phyloP scores from a whole-genome alignment of 64 coral and sea anemone species.

The Montipora efflorescens region DNA sequence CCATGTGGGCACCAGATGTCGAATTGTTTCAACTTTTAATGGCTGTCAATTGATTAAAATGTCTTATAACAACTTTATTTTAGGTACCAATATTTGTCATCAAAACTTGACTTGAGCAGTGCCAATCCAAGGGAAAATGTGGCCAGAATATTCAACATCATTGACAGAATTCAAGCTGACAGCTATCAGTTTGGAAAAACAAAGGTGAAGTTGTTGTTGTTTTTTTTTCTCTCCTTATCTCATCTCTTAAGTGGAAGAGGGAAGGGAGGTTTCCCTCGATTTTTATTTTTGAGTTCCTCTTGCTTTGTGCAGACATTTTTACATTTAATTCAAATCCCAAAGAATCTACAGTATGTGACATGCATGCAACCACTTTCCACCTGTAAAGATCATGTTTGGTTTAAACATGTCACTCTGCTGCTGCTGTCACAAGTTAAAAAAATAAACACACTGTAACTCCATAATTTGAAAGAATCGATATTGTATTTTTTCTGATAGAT shows the following conservation, averaged over 20 bases:
- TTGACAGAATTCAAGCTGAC: conserved; percentile 51
- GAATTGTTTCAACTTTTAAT: no score
- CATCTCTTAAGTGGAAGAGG: no score
- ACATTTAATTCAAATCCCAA: no score
- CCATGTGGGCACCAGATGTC: no score
- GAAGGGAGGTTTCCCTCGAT: no score
- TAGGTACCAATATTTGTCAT: conserved; percentile 88
- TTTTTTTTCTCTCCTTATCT: background rate
- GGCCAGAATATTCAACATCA: conserved; percentile 58
- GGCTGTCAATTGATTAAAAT: no score
- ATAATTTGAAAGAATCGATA: background rate
- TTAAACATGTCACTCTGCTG: no score
- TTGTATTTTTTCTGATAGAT: background rate
- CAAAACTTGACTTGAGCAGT: conserved; percentile 31
- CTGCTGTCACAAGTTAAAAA: no score
- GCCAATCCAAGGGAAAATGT: conserved; percentile 59
- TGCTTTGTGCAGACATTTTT: background rate
- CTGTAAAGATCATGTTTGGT: no score
- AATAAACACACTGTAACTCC: no score
- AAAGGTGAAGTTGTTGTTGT: conserved; percentile 36
- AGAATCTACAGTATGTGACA: background rate
- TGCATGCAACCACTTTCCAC: background rate
- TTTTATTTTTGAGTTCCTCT: background rate
- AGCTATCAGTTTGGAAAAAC: conserved; percentile 86
- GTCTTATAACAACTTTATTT: background rate